phyloP scores from a whole-genome alignment of 64 coral and sea anemone genomes.

The Pocillopora damicornis region DNA sequence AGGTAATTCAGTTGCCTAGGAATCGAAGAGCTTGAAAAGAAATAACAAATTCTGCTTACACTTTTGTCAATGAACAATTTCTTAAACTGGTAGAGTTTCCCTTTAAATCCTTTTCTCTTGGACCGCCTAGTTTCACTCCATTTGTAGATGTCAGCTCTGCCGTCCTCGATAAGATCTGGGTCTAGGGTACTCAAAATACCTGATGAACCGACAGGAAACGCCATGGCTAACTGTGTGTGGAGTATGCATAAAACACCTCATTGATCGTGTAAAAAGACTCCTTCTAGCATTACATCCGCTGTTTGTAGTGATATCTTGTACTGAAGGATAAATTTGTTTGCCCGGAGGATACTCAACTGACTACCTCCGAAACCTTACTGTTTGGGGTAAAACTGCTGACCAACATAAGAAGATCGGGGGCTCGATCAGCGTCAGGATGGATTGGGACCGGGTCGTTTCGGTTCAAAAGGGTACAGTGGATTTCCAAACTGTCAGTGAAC shows the following conservation, averaged over 20 bases:
- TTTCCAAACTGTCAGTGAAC: no score
- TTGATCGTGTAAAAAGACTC: background rate
- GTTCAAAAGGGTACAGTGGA: no score
- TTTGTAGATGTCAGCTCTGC: conserved; percentile 74
- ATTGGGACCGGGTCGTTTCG: background rate
- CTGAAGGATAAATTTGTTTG: no score
- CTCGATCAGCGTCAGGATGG: background rate
- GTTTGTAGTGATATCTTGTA: background rate
- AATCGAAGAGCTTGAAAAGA: background rate
- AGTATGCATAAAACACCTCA: background rate
- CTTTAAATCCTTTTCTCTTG: conserved; percentile 64
- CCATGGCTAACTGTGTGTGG: background rate
- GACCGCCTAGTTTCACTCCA: conserved; percentile 68
- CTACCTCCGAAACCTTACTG: background rate
- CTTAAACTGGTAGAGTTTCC: conserved; percentile 63
- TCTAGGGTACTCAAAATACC: conserved; percentile 73
- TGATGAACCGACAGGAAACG: conserved; percentile 49
- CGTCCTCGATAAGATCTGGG: conserved; percentile 80
- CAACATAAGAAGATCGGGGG: background rate
- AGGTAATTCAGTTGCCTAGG: background rate
- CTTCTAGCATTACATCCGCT: background rate
- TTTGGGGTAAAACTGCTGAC: background rate
- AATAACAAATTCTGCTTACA: conserved; percentile 42
- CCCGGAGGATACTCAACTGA: no score
- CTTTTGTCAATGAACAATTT: conserved; percentile 89